A percentile compares a stretch with the other conserved stretches of the same genome.
These are phyloP conservation scores for Muraenolepis orangiensis DNA, from an alignment of 2,797 vertebrate genomes.

Conservation along the genomic window DNA sequence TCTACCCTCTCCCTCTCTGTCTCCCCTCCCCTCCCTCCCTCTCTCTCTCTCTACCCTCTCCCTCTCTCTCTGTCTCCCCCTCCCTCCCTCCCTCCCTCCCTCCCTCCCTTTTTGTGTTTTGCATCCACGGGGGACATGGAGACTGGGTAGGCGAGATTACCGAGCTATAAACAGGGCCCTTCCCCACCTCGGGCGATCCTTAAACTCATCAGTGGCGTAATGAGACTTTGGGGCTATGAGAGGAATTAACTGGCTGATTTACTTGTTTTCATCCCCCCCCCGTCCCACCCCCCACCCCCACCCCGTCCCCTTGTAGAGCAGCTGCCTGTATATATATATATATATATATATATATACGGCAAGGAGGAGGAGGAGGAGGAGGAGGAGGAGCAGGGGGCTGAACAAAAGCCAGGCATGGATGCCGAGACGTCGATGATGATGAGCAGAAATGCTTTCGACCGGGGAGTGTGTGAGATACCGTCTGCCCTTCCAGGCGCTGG, in stretches of 20 bases:
- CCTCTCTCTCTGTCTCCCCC: conserved; percentile 52
- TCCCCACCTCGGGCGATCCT: conserved; percentile 65
- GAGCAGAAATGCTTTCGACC: conserved; percentile 14
- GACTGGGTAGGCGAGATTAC: conserved; percentile 52
- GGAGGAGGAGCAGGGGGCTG: background rate
- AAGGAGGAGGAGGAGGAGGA: background rate
- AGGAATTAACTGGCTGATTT: conserved; percentile 78
- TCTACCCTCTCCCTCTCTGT: no score
- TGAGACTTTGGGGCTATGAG: conserved; percentile 74
- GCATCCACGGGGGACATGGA: conserved; percentile 54
- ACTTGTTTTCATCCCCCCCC: conserved; percentile 47
- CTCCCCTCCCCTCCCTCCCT: no score
- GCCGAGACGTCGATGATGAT: conserved; percentile 16
- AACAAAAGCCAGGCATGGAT: conserved; percentile 41
- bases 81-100: conserved; percentile 47
- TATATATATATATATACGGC: no score
- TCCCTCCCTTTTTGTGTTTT: conserved; percentile 63
- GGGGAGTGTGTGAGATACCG: background rate
- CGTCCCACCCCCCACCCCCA: no score
- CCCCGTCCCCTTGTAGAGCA: conserved; percentile 48
- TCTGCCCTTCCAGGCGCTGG: background rate
- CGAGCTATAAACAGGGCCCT: conserved; percentile 60
- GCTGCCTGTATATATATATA: conserved; percentile 46
- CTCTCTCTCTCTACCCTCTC: conserved; percentile 44
- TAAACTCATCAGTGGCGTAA: conserved; percentile 77